These are phyloP conservation scores for Agrochola macilenta DNA, from an alignment of 2,888 invertebrate species.

Conservation along the genomic window DNA sequence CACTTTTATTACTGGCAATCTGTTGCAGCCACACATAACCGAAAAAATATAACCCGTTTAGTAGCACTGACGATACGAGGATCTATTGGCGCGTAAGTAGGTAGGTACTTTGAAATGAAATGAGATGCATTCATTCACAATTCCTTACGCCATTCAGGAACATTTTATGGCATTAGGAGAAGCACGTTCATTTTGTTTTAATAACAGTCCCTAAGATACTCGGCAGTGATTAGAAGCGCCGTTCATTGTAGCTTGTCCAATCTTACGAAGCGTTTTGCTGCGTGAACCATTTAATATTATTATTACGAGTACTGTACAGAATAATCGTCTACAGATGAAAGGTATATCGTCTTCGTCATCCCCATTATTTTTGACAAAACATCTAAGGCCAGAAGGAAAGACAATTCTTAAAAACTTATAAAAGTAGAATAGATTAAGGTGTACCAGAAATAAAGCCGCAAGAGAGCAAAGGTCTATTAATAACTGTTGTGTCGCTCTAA, in stretches of 20 bases:
- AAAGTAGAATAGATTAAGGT: too few relatives aligned
- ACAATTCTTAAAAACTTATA: too few relatives aligned
- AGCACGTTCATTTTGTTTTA: neutral
- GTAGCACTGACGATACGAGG: neutral
- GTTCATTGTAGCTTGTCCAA: too few relatives aligned
- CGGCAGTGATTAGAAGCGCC: too few relatives aligned
- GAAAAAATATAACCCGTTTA: neutral
- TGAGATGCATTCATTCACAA: neutral
- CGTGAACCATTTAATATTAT: too few relatives aligned
- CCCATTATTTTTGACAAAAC: too few relatives aligned
- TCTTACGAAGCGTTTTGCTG: too few relatives aligned
- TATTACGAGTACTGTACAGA: too few relatives aligned
- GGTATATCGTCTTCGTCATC: too few relatives aligned
- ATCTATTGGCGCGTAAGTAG: neutral
- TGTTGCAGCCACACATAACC: neutral
- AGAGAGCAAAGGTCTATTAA: neutral
- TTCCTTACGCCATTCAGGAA: neutral
- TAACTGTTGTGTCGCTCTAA: slow-evolving; percentile 2
- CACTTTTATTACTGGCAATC: neutral
- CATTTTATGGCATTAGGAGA: neutral
- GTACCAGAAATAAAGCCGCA: neutral
- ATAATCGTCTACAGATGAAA: too few relatives aligned
- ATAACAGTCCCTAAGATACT: too few relatives aligned
- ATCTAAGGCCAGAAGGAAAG: too few relatives aligned
- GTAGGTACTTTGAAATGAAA: neutral